These are phyloP conservation scores for Cephus nigrinus DNA, from an alignment of 2,888 invertebrate species.

Conservation along the genomic window DNA sequence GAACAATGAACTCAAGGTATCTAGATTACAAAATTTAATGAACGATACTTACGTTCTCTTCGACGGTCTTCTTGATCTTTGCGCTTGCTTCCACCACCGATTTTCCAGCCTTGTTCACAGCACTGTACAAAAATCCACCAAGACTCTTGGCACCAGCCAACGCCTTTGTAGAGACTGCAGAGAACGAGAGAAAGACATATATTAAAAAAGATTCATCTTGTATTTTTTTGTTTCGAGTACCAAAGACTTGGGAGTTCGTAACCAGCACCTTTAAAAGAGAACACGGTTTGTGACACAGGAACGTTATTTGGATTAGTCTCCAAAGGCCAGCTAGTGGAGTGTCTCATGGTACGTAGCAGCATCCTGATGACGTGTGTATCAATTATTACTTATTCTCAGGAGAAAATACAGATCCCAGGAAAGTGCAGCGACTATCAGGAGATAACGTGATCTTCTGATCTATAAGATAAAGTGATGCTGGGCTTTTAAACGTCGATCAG, in stretches of 20 bases:
- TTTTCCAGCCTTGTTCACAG: slow-evolving; percentile 95
- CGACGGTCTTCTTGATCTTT: slow-evolving; percentile 95
- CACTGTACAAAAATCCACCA: slow-evolving; percentile 93
- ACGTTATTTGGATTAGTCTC: slow-evolving; percentile 23
- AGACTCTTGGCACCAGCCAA: slow-evolving; percentile 90
- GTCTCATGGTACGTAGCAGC: slow-evolving; percentile 39
- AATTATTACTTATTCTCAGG: neutral
- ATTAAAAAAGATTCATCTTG: neutral
- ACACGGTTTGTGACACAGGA: slow-evolving; percentile 1
- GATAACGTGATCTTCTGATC: neutral
- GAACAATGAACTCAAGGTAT: neutral
- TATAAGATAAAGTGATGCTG: neutral
- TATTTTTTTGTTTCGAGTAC: neutral
- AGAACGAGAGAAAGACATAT: slow-evolving; percentile 16
- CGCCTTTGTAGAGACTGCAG: slow-evolving; percentile 87
- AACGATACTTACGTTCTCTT: slow-evolving; percentile 85
- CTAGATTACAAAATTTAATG: neutral
- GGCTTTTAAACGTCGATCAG: neutral
- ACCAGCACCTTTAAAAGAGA: slow-evolving; percentile 5
- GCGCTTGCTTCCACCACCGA: slow-evolving; percentile 90
- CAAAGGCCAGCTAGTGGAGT: slow-evolving; percentile 30
- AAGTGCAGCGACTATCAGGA: neutral
- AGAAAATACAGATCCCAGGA: neutral
- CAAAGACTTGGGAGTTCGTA: neutral
- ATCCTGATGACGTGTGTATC: slow-evolving; percentile 25